Base-by-base conservation (phyloP, 2,888 invertebrate genomes). In the Cenopis cana region DNA sequence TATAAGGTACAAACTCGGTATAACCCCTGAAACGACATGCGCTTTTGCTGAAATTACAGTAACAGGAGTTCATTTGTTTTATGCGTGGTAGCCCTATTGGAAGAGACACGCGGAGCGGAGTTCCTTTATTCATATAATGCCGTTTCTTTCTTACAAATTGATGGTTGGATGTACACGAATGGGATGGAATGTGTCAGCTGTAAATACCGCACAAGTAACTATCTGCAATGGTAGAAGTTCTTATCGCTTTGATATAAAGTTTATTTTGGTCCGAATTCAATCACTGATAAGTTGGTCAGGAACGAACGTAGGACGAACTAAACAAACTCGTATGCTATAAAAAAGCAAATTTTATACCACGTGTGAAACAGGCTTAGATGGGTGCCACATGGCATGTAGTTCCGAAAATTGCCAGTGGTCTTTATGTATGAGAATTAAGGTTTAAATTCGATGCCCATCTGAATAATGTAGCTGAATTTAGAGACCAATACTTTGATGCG, bases 321-420 rank as follows among this genome's bases (percentile, higher is more conserved):
- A 54, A 54, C 52, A 38, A 64, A 54, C n/a, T 24, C 46, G 33
- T n/a, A 38, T 12, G 17, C 61, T 33, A 61, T 49, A 50, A 64
- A 62, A 64, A 38, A 52, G 18, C 52, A 54, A 54, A 64, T 38
- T 38, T 54, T 64, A 64, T 17, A 24, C 64, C 64, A 64, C 64
- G 64, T 64, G 64, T 38, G 52, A 64, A 54, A 64, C 64, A 52
- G 52, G 64, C 52, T 36, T 54, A 17, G n/a, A 29, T n/a, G 29
- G 29, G 46, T 46, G 24, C 60, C 46, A 38, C 20, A 20, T n/a
- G 0, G 11, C n/a, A 54, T 38, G 20, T 38, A 18, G 38, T 38
- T 17, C 3, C 2, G 4, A 38, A 64, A 24, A 38, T 52, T n/a
- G 11, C 18, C 2, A 17, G 3, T n/a, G 20, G 33, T 24, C 64